Conservation (phyloP, 2,888 invertebrate genomes). For the Mesorhabditis belari region DNA sequence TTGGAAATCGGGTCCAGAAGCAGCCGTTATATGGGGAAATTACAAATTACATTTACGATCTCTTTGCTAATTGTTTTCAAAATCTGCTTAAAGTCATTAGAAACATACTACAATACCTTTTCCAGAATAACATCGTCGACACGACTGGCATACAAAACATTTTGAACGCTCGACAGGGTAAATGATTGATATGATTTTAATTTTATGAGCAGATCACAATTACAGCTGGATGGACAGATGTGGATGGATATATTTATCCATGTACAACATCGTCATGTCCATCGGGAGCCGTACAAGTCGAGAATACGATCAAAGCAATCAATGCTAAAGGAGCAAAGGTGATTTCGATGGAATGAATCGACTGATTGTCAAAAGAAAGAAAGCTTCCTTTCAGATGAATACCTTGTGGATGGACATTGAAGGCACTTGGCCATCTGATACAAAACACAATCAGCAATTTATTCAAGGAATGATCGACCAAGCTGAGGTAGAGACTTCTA, state of each 20-base stretch:
- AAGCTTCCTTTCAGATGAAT: background rate
- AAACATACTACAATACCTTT: too few species aligned
- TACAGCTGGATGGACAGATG: constrained; percentile 13
- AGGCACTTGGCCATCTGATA: constrained; percentile 10
- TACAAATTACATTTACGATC: too few species aligned
- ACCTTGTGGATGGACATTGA: constrained; percentile 3
- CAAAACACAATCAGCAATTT: constrained; percentile 4
- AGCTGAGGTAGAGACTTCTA: background rate
- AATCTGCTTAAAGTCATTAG: too few species aligned
- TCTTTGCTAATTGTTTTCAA: background rate
- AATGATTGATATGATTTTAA: too few species aligned
- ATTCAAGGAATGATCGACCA: constrained; percentile 9
- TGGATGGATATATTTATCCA: constrained; percentile 29
- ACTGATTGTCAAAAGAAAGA: too few species aligned
- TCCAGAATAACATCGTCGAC: constrained; percentile 8
- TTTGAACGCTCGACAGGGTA: constrained; percentile 26
- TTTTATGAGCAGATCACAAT: too few species aligned
- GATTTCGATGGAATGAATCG: constrained; percentile 4
- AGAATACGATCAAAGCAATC: constrained; percentile 9
- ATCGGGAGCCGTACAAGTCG: constrained; percentile 13
- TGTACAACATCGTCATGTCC: constrained; percentile 18
- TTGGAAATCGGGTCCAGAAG: too few species aligned
- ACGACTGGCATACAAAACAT: constrained; percentile 30
- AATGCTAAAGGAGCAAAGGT: constrained; percentile 11
- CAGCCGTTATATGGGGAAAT: too few species aligned